Conservation (phyloP, 2,113 vertebrate species). For the Enhydra lutris region DNA sequence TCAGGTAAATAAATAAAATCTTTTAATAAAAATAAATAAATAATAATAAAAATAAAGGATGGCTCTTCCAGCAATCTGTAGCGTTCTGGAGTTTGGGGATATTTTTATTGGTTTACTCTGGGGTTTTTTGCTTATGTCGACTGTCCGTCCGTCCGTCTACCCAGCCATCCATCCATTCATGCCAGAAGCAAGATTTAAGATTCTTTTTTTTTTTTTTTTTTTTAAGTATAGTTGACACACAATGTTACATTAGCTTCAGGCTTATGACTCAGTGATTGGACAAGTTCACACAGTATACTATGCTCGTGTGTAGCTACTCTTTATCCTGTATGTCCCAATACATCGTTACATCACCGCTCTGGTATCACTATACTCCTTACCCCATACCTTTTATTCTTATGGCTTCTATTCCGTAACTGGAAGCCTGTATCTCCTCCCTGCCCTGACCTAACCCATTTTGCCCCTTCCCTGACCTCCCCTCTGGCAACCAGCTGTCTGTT, state of each 20-base stretch:
- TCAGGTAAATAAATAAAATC: too few species aligned
- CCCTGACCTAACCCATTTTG: not conserved
- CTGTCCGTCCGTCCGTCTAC: accelerated
- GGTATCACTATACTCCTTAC: not conserved
- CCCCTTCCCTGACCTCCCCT: not conserved
- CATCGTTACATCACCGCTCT: not conserved
- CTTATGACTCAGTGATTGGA: not conserved
- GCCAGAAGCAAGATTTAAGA: not conserved
- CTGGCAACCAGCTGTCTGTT: not conserved
- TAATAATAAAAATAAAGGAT: not conserved
- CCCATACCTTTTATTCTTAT: not conserved
- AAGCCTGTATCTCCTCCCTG: not conserved
- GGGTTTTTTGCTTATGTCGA: not conserved
- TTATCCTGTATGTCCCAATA: not conserved
- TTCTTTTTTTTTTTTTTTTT: not conserved
- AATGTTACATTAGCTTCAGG: not conserved
- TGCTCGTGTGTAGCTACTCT: not conserved
- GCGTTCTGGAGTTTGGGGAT: not conserved
- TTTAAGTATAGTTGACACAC: not conserved
- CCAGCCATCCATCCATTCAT: too few species aligned
- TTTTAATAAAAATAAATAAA: too few species aligned
- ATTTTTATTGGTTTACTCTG: not conserved
- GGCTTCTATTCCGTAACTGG: not conserved
- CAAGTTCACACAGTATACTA: not conserved
- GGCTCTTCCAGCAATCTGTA: not conserved